These are phyloP conservation scores for Sorex maritimensis DNA, from an alignment of 2,797 vertebrate genomes.

Conservation along the genomic window DNA sequence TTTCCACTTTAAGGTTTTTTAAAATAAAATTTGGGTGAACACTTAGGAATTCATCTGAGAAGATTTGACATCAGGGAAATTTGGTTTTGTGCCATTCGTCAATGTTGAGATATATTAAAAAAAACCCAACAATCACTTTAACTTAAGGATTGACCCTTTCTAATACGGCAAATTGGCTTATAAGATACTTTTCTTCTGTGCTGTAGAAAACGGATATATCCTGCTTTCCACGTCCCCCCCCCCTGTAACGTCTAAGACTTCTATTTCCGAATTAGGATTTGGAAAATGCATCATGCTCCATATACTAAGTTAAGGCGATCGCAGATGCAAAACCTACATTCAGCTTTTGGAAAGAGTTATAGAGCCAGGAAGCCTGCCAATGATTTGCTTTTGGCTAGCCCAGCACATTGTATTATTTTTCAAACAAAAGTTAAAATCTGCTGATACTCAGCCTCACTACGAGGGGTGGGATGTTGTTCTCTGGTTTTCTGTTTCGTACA, in stretches of 20 bases:
- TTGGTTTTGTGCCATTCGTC: slow-evolving; percentile 1
- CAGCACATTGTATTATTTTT: slow-evolving; percentile 58
- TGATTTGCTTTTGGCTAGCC: slow-evolving; percentile 54
- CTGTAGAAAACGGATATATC: slow-evolving; percentile 50
- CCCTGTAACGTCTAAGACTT: background rate
- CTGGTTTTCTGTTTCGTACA: slow-evolving; percentile 7
- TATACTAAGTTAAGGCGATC: slow-evolving; percentile 31
- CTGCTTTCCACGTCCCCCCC: background rate
- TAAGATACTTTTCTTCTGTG: slow-evolving; percentile 54
- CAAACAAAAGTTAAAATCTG: slow-evolving; percentile 59
- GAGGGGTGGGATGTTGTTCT: slow-evolving; percentile 31
- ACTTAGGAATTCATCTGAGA: slow-evolving; percentile 14
- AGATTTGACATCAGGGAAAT: slow-evolving; percentile 27
- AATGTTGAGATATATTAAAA: slow-evolving; percentile 17
- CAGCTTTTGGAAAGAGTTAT: slow-evolving; percentile 64
- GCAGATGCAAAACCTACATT: slow-evolving; percentile 34
- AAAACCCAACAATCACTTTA: background rate
- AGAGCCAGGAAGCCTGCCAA: background rate
- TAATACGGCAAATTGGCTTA: slow-evolving; percentile 15
- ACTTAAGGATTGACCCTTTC: slow-evolving; percentile 44
- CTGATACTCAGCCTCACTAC: slow-evolving; percentile 25
- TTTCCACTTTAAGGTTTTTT: slow-evolving; percentile 29
- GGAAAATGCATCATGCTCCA: slow-evolving; percentile 16
- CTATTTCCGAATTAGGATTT: slow-evolving; percentile 53
- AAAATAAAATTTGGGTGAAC: slow-evolving; percentile 37